phyloP scores from a whole-genome alignment of 2,888 invertebrate species.

The Lordiphosa fenestrarum region DNA sequence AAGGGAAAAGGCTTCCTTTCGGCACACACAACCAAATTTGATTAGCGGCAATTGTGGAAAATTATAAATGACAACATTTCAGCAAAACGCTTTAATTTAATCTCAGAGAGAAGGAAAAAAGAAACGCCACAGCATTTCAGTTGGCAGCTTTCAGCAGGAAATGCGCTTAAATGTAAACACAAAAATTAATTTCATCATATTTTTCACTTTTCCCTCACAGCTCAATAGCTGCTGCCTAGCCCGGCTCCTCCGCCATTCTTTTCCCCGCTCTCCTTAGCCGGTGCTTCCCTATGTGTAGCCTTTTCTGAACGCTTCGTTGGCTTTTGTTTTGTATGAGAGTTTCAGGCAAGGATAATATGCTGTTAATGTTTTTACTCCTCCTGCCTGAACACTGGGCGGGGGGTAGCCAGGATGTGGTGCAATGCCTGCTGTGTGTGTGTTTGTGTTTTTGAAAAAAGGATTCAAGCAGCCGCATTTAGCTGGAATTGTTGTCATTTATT shows the following conservation, averaged over 20 bases:
- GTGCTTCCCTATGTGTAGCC: constrained; percentile 3
- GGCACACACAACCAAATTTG: constrained; percentile 48
- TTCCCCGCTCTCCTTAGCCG: neutral
- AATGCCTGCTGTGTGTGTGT: constrained; percentile 14
- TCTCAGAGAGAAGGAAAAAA: constrained; percentile 18
- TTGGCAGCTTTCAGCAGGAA: constrained; percentile 44
- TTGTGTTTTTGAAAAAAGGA: constrained; percentile 53
- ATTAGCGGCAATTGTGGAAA: constrained; percentile 72
- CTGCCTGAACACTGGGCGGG: neutral
- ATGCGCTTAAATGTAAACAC: constrained; percentile 62
- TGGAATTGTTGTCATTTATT: constrained; percentile 72
- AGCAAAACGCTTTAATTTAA: constrained; percentile 67
- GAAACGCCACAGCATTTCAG: constrained; percentile 41
- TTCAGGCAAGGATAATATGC: constrained; percentile 66
- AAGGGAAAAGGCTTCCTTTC: constrained; percentile 5
- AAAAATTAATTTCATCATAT: constrained; percentile 73
- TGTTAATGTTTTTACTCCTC: constrained; percentile 60
- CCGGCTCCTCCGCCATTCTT: no score
- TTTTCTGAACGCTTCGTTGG: constrained; percentile 55
- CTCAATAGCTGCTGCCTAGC: constrained; percentile 20
- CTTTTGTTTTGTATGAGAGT: constrained; percentile 55
- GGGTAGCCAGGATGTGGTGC: constrained; percentile 28
- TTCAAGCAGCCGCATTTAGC: constrained; percentile 67
- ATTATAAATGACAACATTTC: constrained; percentile 73
- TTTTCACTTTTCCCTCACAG: constrained; percentile 56